Conservation (phyloP, 2,888 invertebrate genomes). For the Oxyscelio sp. region DNA sequence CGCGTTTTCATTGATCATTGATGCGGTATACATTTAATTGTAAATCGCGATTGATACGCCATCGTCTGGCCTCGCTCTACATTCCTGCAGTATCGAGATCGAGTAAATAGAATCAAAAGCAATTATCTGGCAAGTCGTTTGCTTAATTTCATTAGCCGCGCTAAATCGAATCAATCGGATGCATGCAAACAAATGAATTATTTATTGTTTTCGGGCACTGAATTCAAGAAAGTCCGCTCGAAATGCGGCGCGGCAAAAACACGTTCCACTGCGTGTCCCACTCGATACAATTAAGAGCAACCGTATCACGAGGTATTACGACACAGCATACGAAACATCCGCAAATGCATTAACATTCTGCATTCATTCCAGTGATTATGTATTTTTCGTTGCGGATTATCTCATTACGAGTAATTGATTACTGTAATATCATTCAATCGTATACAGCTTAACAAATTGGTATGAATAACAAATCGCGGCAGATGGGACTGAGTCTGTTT, state of each 20-base stretch:
- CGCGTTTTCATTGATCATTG: constrained; percentile 43
- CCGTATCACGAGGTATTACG: constrained; percentile 16
- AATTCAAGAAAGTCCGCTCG: constrained; percentile 30
- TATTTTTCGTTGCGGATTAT: constrained; percentile 31
- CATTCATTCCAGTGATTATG: constrained; percentile 5
- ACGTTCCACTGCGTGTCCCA: constrained; percentile 14
- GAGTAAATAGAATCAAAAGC: constrained; percentile 55
- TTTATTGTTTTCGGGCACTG: constrained; percentile 35
- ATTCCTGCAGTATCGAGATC: constrained; percentile 68
- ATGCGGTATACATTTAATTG: constrained; percentile 42
- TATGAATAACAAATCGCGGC: constrained; percentile 40
- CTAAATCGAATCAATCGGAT: constrained; percentile 35
- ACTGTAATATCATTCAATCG: constrained; percentile 13
- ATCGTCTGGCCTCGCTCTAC: constrained; percentile 75
- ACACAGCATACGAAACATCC: constrained; percentile 8
- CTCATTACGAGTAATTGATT: constrained; percentile 50
- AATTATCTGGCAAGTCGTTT: constrained; percentile 56
- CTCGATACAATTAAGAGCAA: constrained; percentile 41
- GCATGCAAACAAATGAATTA: constrained; percentile 45
- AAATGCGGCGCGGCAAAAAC: constrained; percentile 39
- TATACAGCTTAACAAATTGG: constrained; percentile 52
- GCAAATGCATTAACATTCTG: constrained; percentile 15
- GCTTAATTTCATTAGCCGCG: constrained; percentile 58
- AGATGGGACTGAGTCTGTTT: too few relatives aligned
- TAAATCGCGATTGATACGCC: constrained; percentile 56